phyloP scores from a whole-genome alignment of 2,888 invertebrate genomes.

The Monoplex corrugatus region DNA sequence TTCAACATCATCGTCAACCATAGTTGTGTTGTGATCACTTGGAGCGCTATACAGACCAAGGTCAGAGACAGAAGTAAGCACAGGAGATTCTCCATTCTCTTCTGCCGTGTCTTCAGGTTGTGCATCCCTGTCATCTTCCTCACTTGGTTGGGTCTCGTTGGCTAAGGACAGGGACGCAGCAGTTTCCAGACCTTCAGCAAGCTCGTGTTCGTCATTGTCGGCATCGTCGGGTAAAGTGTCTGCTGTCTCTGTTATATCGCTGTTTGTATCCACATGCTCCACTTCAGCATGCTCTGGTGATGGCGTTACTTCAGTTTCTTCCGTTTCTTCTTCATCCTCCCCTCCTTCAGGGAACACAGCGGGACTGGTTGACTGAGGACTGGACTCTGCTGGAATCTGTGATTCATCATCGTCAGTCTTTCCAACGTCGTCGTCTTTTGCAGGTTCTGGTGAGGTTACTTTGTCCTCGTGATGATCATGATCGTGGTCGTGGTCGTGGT shows the following conservation, averaged over 20 bases:
- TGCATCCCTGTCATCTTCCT: background rate
- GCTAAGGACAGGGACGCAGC: background rate
- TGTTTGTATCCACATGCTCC: background rate
- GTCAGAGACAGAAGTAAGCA: background rate
- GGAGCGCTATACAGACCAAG: background rate
- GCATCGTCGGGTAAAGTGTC: background rate
- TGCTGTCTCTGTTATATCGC: background rate
- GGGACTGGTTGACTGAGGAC: background rate
- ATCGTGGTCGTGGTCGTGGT: background rate
- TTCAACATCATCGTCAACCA: background rate
- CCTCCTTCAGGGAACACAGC: background rate
- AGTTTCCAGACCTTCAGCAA: background rate
- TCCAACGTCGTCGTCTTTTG: background rate
- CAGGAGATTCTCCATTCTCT: background rate
- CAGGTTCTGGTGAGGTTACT: background rate
- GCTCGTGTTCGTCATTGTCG: background rate
- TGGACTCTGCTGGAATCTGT: background rate
- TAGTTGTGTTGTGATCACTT: background rate
- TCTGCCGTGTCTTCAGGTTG: background rate
- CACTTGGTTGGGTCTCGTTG: background rate
- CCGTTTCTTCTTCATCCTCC: background rate
- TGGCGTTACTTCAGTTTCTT: background rate
- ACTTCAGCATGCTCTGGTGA: background rate
- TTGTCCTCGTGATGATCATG: background rate
- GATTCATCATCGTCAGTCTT: background rate